Evolutionary conservation across 2,113 vertebrate genomes (phyloP).

Genomic region (Tachuris rubrigastra): DNA sequence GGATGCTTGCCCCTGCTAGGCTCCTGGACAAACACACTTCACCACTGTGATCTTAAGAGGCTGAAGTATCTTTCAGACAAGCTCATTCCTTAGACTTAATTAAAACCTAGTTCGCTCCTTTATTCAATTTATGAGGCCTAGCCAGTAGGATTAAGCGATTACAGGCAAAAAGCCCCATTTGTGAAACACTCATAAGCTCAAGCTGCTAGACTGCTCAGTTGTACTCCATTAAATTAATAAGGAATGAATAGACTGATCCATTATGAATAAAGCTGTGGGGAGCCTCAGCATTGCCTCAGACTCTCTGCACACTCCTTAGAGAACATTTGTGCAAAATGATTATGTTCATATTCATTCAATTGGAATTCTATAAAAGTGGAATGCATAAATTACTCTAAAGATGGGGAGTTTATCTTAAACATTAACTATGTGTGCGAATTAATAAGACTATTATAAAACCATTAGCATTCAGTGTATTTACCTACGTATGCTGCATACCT

Average conservation of each 20-base stretch:
- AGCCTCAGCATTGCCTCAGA: constrained; percentile 76
- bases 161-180: constrained; percentile 90
- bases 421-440: constrained; percentile 90
- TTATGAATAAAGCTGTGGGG: constrained; percentile 87
- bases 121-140: constrained; percentile 90
- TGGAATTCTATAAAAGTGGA: constrained; percentile 86
- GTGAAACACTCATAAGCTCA: constrained; percentile 91
- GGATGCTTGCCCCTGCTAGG: constrained; percentile 46
- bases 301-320: constrained; percentile 81
- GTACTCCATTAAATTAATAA: constrained; percentile 93
- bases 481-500: constrained; percentile 69
- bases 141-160: constrained; percentile 98
- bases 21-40: constrained; percentile 73
- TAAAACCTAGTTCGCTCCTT: constrained; percentile 91
- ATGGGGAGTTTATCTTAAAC: constrained; percentile 85
- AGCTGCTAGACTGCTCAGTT: constrained; percentile 83
- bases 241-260: constrained; percentile 87
- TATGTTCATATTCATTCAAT: constrained; percentile 85
- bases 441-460: constrained; percentile 95
- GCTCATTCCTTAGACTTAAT: constrained; percentile 90
- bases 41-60: constrained; percentile 71
- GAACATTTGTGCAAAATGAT: constrained; percentile 85
- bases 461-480: constrained; percentile 88
- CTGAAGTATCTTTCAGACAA: constrained; percentile 77
- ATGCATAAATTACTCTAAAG: constrained; percentile 84